Evolutionary conservation across 30 jellyfish, hydroid and myxozoan species (phyloP).

Genomic region (Cassiopea andromeda): DNA sequence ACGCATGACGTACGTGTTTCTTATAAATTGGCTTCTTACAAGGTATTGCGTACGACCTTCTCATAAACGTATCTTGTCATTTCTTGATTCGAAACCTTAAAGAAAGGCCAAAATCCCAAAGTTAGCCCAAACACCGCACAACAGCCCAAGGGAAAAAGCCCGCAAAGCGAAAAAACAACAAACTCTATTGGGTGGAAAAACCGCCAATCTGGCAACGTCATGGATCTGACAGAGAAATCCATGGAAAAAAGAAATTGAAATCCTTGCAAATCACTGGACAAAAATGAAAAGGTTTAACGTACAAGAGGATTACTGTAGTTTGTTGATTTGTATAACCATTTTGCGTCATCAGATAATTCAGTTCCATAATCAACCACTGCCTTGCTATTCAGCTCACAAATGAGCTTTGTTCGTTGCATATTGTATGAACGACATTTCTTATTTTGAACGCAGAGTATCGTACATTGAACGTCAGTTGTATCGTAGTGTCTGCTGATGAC

Average conservation of each 20-base stretch:
- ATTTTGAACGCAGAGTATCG: not conserved
- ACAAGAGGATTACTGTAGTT: not conserved
- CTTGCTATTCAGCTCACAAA: conserved; percentile 31
- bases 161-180: not conserved
- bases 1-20: too few relatives aligned
- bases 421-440: conserved; percentile 14
- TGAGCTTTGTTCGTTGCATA: not conserved
- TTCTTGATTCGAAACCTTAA: too few relatives aligned
- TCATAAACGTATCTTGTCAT: too few relatives aligned
- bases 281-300: not conserved
- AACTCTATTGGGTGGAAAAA: not conserved
- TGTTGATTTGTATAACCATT: conserved; percentile 13
- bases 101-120: too few relatives aligned
- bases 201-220: not conserved
- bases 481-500: not conserved
- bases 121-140: too few relatives aligned
- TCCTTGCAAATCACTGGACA: not conserved
- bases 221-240: not conserved
- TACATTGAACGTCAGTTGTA: conserved; percentile 1
- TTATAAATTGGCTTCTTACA: too few relatives aligned
- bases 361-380: conserved; percentile 23
- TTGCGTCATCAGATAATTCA: not conserved
- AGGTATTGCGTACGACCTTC: too few relatives aligned
- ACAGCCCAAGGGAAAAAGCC: too few relatives aligned
- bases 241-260: not conserved